Conservation (phyloP, 2,888 invertebrate species). For the Sarcophaga variegata region DNA sequence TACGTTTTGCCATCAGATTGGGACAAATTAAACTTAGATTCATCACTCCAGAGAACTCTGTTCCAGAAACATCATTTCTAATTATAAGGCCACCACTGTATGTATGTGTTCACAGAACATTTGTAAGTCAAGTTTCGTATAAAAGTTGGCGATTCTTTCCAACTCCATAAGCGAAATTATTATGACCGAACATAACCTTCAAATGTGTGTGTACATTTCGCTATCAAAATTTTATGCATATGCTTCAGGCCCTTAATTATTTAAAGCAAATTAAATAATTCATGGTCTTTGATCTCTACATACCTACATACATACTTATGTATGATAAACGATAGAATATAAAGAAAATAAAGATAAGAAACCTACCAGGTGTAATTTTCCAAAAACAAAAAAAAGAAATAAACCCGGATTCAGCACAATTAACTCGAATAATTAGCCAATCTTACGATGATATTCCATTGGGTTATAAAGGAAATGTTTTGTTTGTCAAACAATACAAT, state of each 20-base stretch:
- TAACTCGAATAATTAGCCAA: constrained; percentile 24
- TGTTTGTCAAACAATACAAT: not conserved
- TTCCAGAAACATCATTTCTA: too few species aligned
- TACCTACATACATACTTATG: not conserved
- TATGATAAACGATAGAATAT: not conserved
- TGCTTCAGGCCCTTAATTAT: not conserved
- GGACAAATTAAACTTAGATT: too few species aligned
- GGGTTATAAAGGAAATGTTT: not conserved
- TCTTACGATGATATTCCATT: not conserved
- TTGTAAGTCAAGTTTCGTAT: too few species aligned
- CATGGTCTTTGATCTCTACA: not conserved
- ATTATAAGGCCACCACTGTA: too few species aligned
- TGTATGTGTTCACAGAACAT: too few species aligned
- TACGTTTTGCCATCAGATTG: too few species aligned
- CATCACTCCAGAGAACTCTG: too few species aligned
- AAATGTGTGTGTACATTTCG: not conserved
- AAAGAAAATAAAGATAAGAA: not conserved
- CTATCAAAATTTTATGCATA: not conserved
- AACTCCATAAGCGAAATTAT: too few species aligned
- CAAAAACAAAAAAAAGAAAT: not conserved
- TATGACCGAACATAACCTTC: not conserved
- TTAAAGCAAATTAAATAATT: not conserved
- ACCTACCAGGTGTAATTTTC: constrained; percentile 7
- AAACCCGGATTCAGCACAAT: constrained; percentile 9
- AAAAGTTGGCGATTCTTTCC: too few species aligned